These are phyloP conservation scores for Cynaeus angustus DNA, from an alignment of 2,888 invertebrate genomes.

Conservation along the genomic window DNA sequence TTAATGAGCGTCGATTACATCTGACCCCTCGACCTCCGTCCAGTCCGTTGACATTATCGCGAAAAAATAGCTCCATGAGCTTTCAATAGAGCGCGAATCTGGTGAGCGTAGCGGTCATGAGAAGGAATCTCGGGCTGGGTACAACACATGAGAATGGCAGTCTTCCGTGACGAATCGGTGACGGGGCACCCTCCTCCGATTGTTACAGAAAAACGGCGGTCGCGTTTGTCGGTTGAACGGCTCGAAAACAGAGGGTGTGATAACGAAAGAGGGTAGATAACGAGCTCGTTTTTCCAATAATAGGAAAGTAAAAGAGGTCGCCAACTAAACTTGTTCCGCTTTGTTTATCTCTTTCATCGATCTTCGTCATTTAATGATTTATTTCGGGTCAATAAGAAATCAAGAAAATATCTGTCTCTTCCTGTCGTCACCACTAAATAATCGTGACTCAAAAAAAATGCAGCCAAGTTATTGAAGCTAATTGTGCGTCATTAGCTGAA, in stretches of 20 bases:
- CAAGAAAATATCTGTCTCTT: too few relatives aligned
- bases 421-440: too few relatives aligned
- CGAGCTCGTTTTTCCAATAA: background rate
- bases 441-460: too few relatives aligned
- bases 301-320: background rate
- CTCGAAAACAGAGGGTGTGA: slow-evolving; percentile 2
- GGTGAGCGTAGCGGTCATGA: slow-evolving; percentile 6
- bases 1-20: slow-evolving; percentile 35
- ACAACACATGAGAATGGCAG: background rate
- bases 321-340: background rate
- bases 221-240: background rate
- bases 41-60: slow-evolving; percentile 36
- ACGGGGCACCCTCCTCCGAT: slow-evolving; percentile 1
- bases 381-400: background rate
- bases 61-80: too few relatives aligned
- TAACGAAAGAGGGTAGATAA: slow-evolving; percentile 10
- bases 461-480: too few relatives aligned
- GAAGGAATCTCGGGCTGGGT: background rate
- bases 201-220: background rate
- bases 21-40: slow-evolving; percentile 31
- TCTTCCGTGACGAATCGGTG: background rate
- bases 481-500: too few relatives aligned
- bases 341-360: background rate
- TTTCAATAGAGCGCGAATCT: background rate
- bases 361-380: background rate